phyloP scores from a whole-genome alignment of 64 coral and sea anemone genomes.

The Actinia tenebrosa region DNA sequence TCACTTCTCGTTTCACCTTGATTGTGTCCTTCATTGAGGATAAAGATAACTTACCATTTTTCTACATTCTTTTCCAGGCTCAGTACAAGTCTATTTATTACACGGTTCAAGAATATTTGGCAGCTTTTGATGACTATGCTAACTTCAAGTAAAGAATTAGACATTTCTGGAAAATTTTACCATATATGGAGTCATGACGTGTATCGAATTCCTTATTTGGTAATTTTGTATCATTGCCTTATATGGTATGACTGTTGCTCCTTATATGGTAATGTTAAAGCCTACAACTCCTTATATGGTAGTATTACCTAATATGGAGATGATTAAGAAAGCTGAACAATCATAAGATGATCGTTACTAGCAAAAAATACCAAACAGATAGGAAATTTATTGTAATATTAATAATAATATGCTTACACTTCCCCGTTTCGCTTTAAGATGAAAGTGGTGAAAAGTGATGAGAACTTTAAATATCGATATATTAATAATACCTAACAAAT shows the following conservation, averaged over 20 bases:
- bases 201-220: neutral
- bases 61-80: constrained; percentile 19
- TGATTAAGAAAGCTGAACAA: neutral
- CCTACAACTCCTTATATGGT: neutral
- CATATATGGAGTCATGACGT: neutral
- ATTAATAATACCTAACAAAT: no score
- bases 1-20: neutral
- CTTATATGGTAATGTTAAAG: neutral
- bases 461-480: no score
- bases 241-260: neutral
- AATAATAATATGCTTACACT: neutral
- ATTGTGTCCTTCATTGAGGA: neutral
- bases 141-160: constrained; percentile 68
- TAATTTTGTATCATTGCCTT: neutral
- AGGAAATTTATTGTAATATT: neutral
- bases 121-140: constrained; percentile 90
- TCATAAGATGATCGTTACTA: neutral
- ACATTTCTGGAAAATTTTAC: neutral
- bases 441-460: neutral
- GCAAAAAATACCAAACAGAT: neutral
- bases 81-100: constrained; percentile 87
- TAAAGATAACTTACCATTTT: neutral
- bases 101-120: constrained; percentile 74
- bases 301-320: neutral
- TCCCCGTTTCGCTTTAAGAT: neutral